A percentile compares a stretch with the other conserved stretches of the same genome.
Evolutionary conservation across 1,140 invertebrate species (phyloP).

Genomic region (Popillia japonica): DNA sequence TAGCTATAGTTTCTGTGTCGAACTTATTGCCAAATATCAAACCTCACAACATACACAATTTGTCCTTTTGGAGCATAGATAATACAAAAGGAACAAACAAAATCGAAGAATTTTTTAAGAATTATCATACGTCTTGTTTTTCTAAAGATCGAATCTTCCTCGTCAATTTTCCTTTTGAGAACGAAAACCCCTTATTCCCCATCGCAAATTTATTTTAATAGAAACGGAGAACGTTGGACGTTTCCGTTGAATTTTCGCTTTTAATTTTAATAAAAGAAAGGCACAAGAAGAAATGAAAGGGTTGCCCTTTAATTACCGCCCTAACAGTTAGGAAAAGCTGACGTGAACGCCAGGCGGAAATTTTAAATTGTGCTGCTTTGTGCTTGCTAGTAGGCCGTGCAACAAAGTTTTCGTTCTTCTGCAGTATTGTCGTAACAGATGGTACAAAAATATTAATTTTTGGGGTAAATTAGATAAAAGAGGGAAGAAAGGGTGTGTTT

Average conservation of each 20-base stretch:
- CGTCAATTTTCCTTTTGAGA: too few species aligned
- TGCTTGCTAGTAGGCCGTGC: neutral
- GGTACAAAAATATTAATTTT: slow-evolving; percentile 8
- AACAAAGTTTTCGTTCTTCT: too few species aligned
- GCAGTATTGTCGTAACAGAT: neutral
- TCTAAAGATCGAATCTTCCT: too few species aligned
- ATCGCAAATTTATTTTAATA: neutral
- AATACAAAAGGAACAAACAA: too few species aligned
- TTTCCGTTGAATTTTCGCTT: neutral
- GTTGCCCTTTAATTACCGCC: neutral
- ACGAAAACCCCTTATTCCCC: neutral
- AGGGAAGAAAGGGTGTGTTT: neutral
- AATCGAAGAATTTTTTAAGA: too few species aligned
- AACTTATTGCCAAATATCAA: too few species aligned
- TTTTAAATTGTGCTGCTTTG: neutral
- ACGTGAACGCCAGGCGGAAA: neutral
- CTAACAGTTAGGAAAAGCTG: neutral
- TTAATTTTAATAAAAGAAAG: slow-evolving; percentile 1
- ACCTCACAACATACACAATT: too few species aligned
- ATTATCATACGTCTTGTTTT: too few species aligned
- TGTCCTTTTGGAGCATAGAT: too few species aligned
- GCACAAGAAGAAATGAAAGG: neutral
- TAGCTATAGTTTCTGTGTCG: too few species aligned
- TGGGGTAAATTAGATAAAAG: neutral
- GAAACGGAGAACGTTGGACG: neutral